A percentile compares a stretch with the other conserved stretches of the same genome.
These are phyloP conservation scores for Dolichopus griseipennis DNA, from an alignment of 2,888 invertebrate species.

Conservation along the genomic window DNA sequence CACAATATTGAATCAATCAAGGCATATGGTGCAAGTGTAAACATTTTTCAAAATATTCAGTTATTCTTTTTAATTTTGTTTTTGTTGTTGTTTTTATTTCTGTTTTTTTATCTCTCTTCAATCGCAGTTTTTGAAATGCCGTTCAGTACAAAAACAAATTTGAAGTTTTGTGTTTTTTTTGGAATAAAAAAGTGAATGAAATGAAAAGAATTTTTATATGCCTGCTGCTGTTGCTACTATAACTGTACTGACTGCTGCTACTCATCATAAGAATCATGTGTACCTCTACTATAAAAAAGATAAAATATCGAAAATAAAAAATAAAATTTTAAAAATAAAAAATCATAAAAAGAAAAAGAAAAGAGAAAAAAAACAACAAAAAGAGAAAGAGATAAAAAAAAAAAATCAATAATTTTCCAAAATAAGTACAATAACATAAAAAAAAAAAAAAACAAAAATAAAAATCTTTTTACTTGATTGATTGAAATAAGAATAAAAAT, in stretches of 20 bases:
- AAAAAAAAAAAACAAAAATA: not conserved
- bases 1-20: conserved; percentile 1
- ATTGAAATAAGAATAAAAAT: not conserved
- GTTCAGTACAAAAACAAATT: no score
- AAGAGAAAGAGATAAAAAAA: not conserved
- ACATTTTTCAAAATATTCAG: not conserved
- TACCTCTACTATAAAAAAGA: not conserved
- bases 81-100: not conserved
- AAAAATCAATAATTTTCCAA: conserved; percentile 5
- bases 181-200: not conserved
- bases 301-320: not conserved
- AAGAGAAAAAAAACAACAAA: not conserved
- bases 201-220: not conserved
- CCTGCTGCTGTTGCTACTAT: not conserved
- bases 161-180: no score
- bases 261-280: not conserved
- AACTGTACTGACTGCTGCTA: no score
- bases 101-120: not conserved
- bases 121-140: no score
- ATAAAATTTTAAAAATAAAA: not conserved
- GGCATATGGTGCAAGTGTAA: conserved; percentile 6
- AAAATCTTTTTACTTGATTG: not conserved
- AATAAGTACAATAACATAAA: not conserved
- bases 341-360: no score
- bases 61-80: not conserved